Conservation (phyloP, 2,797 vertebrate genomes). For the Dendrocincla tyrannina region DNA sequence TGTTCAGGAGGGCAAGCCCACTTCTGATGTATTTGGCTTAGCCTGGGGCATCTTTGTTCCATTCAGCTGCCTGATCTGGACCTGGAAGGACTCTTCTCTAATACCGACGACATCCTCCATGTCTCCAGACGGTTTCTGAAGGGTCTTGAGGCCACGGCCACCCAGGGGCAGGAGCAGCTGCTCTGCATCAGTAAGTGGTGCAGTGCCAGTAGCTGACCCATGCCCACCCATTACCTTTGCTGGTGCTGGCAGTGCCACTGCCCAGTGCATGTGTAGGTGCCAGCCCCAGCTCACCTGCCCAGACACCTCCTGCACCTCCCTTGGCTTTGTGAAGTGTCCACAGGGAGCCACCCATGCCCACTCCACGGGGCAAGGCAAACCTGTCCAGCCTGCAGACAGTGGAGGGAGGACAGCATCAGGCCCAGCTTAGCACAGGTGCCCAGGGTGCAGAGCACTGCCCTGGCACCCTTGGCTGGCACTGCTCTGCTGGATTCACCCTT, state of each 20-base stretch:
- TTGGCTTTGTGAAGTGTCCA: accelerated
- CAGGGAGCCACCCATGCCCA: neutral
- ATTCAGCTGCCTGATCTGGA: conserved; percentile 84
- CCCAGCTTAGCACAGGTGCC: neutral
- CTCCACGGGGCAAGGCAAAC: neutral
- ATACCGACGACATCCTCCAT: conserved; percentile 84
- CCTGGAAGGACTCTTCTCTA: conserved; percentile 88
- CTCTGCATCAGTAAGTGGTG: conserved; percentile 83
- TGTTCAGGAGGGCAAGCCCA: neutral
- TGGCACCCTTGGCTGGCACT: accelerated
- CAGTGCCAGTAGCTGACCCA: neutral
- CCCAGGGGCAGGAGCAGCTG: conserved; percentile 76
- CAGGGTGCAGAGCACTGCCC: neutral
- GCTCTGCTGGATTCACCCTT: neutral
- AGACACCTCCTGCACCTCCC: neutral
- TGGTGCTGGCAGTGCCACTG: neutral
- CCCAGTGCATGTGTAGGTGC: neutral
- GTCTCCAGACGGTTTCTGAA: conserved; percentile 84
- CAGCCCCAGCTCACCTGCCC: neutral
- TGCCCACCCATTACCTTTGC: neutral
- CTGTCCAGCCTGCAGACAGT: neutral
- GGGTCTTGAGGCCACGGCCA: conserved; percentile 77
- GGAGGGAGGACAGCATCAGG: neutral
- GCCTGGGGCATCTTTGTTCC: neutral
- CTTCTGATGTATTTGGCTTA: neutral